Conservation (phyloP, 2,888 invertebrate species). For the Hydrotaea diabolus region DNA sequence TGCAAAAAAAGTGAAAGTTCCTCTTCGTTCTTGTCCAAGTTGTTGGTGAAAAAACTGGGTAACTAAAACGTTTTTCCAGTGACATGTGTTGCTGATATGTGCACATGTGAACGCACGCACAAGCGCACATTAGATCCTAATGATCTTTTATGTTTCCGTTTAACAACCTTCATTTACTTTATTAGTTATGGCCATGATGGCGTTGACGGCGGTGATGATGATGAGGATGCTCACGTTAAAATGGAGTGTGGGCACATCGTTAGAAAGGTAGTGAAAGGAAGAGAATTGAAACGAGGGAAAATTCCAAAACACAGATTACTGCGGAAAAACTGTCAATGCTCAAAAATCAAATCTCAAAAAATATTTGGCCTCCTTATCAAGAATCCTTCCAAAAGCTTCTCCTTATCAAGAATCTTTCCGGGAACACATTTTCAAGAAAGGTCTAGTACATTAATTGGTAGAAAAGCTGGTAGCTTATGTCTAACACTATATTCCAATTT, state of each 20-base stretch:
- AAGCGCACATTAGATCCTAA: slow-evolving; percentile 36
- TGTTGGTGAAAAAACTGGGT: slow-evolving; percentile 20
- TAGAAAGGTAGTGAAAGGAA: not conserved
- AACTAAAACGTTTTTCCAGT: slow-evolving; percentile 25
- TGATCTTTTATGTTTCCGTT: slow-evolving; percentile 26
- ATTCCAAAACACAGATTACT: too few relatives aligned
- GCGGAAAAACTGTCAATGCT: too few relatives aligned
- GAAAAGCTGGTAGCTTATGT: too few relatives aligned
- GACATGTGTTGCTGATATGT: not conserved
- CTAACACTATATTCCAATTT: too few relatives aligned
- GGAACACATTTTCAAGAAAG: too few relatives aligned
- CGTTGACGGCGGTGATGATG: slow-evolving; percentile 26
- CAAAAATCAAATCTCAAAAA: too few relatives aligned
- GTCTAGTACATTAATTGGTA: too few relatives aligned
- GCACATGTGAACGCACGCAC: slow-evolving; percentile 35
- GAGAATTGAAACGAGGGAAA: too few relatives aligned
- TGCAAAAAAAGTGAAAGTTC: slow-evolving; percentile 1
- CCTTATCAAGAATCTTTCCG: too few relatives aligned
- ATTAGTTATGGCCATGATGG: slow-evolving; percentile 1
- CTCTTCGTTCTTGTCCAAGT: too few relatives aligned
- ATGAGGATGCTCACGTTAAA: not conserved
- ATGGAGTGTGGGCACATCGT: not conserved
- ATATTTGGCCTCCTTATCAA: too few relatives aligned
- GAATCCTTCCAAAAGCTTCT: too few relatives aligned
- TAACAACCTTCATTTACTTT: slow-evolving; percentile 15